These are phyloP conservation scores for Antheraea assamensis DNA, from an alignment of 2,888 invertebrate species.

Conservation along the genomic window DNA sequence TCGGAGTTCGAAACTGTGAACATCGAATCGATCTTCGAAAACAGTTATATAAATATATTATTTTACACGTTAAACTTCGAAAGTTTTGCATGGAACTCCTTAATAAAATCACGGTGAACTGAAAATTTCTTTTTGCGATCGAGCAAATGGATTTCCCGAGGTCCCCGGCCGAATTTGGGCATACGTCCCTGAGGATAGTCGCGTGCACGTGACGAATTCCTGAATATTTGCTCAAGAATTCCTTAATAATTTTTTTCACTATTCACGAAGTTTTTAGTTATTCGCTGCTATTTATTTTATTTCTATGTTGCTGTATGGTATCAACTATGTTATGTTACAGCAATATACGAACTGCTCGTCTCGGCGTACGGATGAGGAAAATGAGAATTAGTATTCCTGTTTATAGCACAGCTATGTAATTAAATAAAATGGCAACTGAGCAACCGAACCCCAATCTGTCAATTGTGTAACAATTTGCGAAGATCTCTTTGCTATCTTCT, in stretches of 20 bases:
- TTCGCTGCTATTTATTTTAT: not conserved
- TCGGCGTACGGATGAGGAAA: too few species aligned
- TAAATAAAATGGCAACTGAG: too few species aligned
- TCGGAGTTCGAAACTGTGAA: too few species aligned
- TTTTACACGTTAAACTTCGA: not conserved
- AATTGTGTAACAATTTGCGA: too few species aligned
- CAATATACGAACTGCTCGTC: too few species aligned
- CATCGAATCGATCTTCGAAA: not conserved
- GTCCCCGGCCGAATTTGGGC: slow-evolving; percentile 58
- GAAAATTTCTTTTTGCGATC: slow-evolving; percentile 20
- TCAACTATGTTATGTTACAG: too few species aligned
- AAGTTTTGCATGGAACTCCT: not conserved
- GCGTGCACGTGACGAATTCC: slow-evolving; percentile 48
- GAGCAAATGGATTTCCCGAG: slow-evolving; percentile 44
- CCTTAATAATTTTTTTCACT: not conserved
- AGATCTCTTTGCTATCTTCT: too few species aligned
- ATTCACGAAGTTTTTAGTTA: not conserved
- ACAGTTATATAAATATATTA: slow-evolving; percentile 6
- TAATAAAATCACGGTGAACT: slow-evolving; percentile 14
- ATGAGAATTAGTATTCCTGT: too few species aligned
- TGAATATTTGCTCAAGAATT: slow-evolving; percentile 1
- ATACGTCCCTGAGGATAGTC: slow-evolving; percentile 40
- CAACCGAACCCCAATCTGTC: too few species aligned
- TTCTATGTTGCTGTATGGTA: not conserved
- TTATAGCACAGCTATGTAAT: too few species aligned